A percentile compares a stretch with the other conserved stretches of the same genome.
These are phyloP conservation scores for Pogonognathellus flavescens DNA, from an alignment of 1,140 invertebrate species.

Conservation along the genomic window DNA sequence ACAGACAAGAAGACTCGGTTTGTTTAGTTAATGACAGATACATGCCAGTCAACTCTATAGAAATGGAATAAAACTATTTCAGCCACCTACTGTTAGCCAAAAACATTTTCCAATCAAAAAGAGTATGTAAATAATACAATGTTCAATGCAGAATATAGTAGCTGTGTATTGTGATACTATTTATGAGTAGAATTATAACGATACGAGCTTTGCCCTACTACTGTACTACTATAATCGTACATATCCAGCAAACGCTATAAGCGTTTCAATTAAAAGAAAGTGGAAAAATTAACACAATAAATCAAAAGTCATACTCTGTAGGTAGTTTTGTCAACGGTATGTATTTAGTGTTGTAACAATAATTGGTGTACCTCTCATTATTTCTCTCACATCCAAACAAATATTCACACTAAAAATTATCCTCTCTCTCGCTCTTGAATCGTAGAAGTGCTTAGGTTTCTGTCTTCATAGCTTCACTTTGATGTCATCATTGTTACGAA, in stretches of 20 bases:
- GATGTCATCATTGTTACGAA: constrained; percentile 99
- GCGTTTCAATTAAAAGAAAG: constrained; percentile 48
- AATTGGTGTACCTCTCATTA: constrained; percentile 54
- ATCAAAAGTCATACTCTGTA: constrained; percentile 53
- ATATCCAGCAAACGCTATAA: constrained; percentile 39
- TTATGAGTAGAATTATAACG: constrained; percentile 43
- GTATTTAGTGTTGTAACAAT: constrained; percentile 53
- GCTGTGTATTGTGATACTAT: constrained; percentile 50
- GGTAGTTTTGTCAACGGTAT: constrained; percentile 54
- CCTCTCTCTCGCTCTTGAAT: constrained; percentile 59
- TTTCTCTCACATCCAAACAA: constrained; percentile 55
- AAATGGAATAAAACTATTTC: constrained; percentile 15
- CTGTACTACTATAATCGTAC: constrained; percentile 50
- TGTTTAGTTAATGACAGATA: constrained; percentile 1
- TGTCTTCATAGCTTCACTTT: constrained; percentile 80
- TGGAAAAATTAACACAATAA: constrained; percentile 54
- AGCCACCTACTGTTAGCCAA: constrained; percentile 16
- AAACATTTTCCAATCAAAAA: constrained; percentile 38
- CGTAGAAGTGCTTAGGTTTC: constrained; percentile 58
- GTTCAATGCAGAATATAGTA: constrained; percentile 43
- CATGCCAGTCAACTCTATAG: constrained; percentile 30
- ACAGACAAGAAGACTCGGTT: constrained; percentile 10
- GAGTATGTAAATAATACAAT: constrained; percentile 40
- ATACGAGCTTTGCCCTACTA: constrained; percentile 38
- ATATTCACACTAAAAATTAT: constrained; percentile 58